A percentile compares a stretch with the other conserved stretches of the same genome.
phyloP scores from a whole-genome alignment of 2,888 invertebrate species.

The Lepidonotus clava region DNA sequence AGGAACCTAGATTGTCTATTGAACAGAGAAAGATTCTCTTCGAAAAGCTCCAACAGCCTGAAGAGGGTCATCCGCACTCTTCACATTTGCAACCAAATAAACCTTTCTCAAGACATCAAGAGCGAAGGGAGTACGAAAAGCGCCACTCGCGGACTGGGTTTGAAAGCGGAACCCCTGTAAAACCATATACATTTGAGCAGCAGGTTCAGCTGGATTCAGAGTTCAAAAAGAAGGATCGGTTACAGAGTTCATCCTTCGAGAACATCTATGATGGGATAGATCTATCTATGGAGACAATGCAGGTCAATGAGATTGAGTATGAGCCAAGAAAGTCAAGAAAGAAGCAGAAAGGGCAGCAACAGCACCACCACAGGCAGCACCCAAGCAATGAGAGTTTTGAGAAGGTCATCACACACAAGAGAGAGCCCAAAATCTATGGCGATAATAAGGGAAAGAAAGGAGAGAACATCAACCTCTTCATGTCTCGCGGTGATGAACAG shows the following conservation, averaged over 20 bases:
- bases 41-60: conserved; percentile 8
- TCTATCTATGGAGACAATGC: conserved; percentile 24
- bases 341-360: background rate
- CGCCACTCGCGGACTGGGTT: background rate
- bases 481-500: background rate
- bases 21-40: conserved; percentile 12
- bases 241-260: conserved; percentile 62
- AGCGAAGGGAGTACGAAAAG: conserved; percentile 27
- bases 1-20: background rate
- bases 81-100: background rate
- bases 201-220: conserved; percentile 4
- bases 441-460: conserved; percentile 1
- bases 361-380: background rate
- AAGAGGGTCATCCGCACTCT: background rate
- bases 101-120: background rate
- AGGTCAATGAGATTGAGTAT: conserved; percentile 52
- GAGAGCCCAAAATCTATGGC: conserved; percentile 41
- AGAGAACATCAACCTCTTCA: background rate
- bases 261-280: conserved; percentile 62
- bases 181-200: background rate
- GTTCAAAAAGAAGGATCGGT: conserved; percentile 28
- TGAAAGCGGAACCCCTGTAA: background rate
- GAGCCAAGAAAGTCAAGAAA: conserved; percentile 37
- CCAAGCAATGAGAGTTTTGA: background rate
- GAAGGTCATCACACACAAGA: background rate